Evolutionary conservation across 2,113 vertebrate genomes (phyloP).

Genomic region (Edolisoma coerulescens): DNA sequence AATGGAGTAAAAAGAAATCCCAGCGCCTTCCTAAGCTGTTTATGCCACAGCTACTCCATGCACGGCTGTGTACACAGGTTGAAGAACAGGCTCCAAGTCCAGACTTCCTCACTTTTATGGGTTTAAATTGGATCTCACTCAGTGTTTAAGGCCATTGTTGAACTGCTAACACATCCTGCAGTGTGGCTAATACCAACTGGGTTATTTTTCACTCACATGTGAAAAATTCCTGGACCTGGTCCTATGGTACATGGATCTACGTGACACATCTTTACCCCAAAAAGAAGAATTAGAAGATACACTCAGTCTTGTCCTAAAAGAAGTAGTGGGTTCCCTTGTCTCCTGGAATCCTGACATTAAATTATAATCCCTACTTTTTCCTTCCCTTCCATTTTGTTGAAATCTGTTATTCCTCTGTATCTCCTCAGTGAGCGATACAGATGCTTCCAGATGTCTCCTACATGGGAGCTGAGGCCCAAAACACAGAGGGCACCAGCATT

Average conservation of each 20-base stretch:
- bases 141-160: slow-evolving; percentile 11
- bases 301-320: background rate
- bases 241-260: fast-evolving
- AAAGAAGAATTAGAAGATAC: background rate
- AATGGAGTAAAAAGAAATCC: background rate
- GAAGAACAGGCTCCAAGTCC: background rate
- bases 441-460: background rate
- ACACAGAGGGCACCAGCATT: background rate
- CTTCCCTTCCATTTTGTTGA: background rate
- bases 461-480: background rate
- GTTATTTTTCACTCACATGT: background rate
- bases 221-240: background rate
- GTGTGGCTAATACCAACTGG: background rate
- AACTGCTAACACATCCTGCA: background rate
- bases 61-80: background rate
- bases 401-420: background rate
- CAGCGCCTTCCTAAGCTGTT: background rate
- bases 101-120: slow-evolving; percentile 36
- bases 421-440: background rate
- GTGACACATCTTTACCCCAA: background rate
- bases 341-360: background rate
- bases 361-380: background rate
- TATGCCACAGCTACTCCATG: background rate
- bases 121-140: slow-evolving; percentile 19
- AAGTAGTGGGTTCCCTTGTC: background rate